Conservation (phyloP, 2,888 invertebrate genomes). For the Limnephilus marmoratus region DNA sequence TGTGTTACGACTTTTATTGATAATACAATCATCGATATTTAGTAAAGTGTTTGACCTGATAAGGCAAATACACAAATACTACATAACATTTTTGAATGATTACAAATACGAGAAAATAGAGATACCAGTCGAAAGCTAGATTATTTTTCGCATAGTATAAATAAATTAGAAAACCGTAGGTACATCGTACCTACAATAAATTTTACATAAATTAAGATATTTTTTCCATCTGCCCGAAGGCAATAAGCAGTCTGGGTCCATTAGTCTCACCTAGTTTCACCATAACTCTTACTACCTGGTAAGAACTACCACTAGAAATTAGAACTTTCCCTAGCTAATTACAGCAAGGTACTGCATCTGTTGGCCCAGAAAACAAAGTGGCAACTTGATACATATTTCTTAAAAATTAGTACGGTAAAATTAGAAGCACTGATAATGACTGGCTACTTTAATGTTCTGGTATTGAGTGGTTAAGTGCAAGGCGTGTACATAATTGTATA, state of each 20-base stretch:
- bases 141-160: neutral
- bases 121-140: too few relatives aligned
- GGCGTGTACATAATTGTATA: neutral
- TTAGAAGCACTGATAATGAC: neutral
- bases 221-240: neutral
- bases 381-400: neutral
- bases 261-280: neutral
- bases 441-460: neutral
- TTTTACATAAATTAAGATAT: neutral
- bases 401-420: neutral
- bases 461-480: neutral
- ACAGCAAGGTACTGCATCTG: neutral
- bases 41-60: neutral
- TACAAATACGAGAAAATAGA: too few relatives aligned
- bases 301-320: neutral
- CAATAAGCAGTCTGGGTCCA: neutral
- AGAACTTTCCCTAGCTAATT: neutral
- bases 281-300: neutral
- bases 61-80: neutral
- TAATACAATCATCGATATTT: neutral
- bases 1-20: neutral
- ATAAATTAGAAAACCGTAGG: neutral
- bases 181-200: neutral
- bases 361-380: neutral
- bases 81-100: too few relatives aligned